phyloP scores from a whole-genome alignment of 2,888 invertebrate species.

The Yponomeuta evonymella region DNA sequence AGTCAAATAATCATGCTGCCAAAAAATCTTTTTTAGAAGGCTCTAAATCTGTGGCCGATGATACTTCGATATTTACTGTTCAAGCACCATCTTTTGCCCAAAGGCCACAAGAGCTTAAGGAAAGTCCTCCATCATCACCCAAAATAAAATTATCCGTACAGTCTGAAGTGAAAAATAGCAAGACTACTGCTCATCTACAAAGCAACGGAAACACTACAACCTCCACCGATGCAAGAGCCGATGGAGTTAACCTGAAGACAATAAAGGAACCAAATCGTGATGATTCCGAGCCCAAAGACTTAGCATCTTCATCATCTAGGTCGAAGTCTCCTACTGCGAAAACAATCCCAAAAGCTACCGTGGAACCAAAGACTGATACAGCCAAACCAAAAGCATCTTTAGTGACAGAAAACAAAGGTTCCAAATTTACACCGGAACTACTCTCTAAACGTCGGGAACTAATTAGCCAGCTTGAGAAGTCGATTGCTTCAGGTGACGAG shows the following conservation, averaged over 20 bases:
- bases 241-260: not conserved
- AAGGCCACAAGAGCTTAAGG: not conserved
- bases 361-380: not conserved
- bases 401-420: not conserved
- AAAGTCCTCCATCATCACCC: not conserved
- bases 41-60: not conserved
- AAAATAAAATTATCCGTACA: constrained; percentile 19
- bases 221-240: not conserved
- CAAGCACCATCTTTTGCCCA: not conserved
- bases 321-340: not conserved
- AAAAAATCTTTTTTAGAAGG: not conserved
- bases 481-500: constrained; percentile 86
- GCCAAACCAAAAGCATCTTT: not conserved
- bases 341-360: not conserved
- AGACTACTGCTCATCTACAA: not conserved
- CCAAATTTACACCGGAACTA: not conserved
- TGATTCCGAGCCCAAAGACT: not conserved
- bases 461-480: constrained; percentile 83
- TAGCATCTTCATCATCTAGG: not conserved
- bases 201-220: not conserved
- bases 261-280: not conserved
- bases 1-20: not conserved
- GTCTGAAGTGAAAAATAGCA: constrained; percentile 21
- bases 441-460: constrained; percentile 49
- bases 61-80: not conserved